These are phyloP conservation scores for Hyla sarda DNA, from an alignment of 2,113 vertebrate genomes.

Conservation along the genomic window DNA sequence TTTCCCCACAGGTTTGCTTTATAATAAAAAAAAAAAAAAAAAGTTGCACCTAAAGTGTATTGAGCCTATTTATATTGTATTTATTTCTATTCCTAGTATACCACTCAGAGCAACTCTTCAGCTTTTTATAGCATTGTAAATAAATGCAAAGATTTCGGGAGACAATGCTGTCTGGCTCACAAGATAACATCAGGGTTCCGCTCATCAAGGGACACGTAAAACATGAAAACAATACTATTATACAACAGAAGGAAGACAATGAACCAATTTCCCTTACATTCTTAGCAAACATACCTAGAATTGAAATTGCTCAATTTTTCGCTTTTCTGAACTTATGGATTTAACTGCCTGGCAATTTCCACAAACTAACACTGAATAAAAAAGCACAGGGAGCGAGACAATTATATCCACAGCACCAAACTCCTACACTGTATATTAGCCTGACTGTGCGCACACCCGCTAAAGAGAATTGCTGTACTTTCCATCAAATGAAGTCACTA, in stretches of 20 bases:
- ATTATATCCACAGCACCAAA: conserved; percentile 22
- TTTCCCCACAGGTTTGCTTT: neutral
- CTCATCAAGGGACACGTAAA: neutral
- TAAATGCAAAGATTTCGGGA: neutral
- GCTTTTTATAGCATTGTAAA: neutral
- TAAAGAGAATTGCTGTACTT: conserved; percentile 17
- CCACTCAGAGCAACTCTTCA: neutral
- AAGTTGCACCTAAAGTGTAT: neutral
- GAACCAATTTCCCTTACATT: conserved; percentile 27
- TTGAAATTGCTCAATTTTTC: conserved; percentile 21
- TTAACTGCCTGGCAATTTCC: conserved; percentile 36
- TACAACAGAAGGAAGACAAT: conserved; percentile 43
- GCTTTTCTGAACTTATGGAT: conserved; percentile 21
- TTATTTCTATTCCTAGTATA: neutral
- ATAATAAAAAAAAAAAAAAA: neutral
- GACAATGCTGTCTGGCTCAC: conserved; percentile 42
- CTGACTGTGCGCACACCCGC: conserved; percentile 12
- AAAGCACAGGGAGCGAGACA: neutral
- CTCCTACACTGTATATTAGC: conserved; percentile 40
- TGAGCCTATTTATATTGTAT: neutral
- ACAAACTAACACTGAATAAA: conserved; percentile 33
- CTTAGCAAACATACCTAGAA: conserved; percentile 17
- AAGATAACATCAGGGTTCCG: conserved; percentile 3
- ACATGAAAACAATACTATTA: conserved; percentile 37
- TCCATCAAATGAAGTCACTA: neutral